phyloP scores from a whole-genome alignment of 2,113 vertebrate species.

The Sander lucioperca region DNA sequence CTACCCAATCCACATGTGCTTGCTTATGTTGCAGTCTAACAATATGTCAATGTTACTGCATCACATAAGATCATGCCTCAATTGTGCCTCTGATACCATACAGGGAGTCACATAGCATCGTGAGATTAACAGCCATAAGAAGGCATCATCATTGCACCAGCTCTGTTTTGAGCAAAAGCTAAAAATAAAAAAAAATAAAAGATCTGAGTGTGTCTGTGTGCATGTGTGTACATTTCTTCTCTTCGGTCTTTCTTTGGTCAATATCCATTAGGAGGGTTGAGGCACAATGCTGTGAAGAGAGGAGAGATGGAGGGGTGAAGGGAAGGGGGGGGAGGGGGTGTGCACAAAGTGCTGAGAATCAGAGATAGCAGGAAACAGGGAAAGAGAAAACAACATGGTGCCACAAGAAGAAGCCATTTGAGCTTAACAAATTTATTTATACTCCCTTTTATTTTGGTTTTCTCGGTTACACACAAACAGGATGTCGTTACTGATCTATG shows the following conservation, averaged over 20 bases:
- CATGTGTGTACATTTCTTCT: constrained; percentile 32
- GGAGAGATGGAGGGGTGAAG: not conserved
- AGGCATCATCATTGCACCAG: not conserved
- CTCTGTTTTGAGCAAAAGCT: constrained; percentile 14
- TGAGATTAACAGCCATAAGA: constrained; percentile 49
- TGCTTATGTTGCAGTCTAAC: not conserved
- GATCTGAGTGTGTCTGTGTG: constrained; percentile 5
- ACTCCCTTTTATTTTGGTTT: not conserved
- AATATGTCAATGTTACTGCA: constrained; percentile 3
- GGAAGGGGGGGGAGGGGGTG: no score
- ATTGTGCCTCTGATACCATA: not conserved
- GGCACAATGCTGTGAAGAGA: constrained; percentile 27
- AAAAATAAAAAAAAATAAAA: constrained; percentile 6
- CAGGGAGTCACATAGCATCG: not conserved
- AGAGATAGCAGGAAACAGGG: not conserved
- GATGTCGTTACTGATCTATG: not conserved
- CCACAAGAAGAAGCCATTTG: not conserved
- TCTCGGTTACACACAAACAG: not conserved
- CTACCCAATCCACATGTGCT: not conserved
- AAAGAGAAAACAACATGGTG: constrained; percentile 8
- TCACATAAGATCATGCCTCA: not conserved
- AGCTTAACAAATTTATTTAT: not conserved
- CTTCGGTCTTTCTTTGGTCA: constrained; percentile 52
- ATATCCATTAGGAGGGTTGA: constrained; percentile 71
- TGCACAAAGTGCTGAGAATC: constrained; percentile 9